Percentiles rank a stretch among this genome's conserved stretches.
Evolutionary conservation across 2,113 vertebrate species (phyloP).

Genomic region (Chrysochloris asiatica): DNA sequence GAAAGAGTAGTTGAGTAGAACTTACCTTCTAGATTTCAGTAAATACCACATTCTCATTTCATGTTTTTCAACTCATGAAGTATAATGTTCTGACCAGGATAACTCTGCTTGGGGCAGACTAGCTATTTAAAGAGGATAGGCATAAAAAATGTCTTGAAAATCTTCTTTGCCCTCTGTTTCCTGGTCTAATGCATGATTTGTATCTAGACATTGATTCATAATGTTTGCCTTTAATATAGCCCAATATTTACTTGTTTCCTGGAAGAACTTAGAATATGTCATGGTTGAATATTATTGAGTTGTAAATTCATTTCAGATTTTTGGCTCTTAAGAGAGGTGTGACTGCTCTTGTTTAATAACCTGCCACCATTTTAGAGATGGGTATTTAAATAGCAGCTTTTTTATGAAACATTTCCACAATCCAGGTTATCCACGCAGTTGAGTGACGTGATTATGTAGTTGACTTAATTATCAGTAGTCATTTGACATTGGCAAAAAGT

Average conservation of each 20-base stretch:
- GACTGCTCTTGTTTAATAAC: neutral
- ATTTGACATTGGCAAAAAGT: neutral
- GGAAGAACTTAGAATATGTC: slow-evolving; percentile 23
- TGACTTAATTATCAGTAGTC: neutral
- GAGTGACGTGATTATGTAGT: neutral
- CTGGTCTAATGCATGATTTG: neutral
- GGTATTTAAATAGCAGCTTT: neutral
- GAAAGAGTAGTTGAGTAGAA: neutral
- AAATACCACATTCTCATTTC: neutral
- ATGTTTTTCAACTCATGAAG: neutral
- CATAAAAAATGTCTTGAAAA: neutral
- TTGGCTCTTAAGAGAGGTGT: slow-evolving; percentile 9
- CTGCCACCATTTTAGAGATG: neutral
- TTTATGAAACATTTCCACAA: neutral
- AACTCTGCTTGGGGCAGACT: neutral
- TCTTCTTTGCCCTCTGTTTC: neutral
- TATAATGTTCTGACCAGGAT: neutral
- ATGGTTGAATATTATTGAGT: too few species aligned
- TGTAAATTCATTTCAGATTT: neutral
- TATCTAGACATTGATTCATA: neutral
- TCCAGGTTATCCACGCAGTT: neutral
- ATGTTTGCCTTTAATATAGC: slow-evolving; percentile 21
- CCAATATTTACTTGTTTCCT: neutral
- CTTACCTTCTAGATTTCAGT: neutral
- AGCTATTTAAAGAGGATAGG: slow-evolving; percentile 25